Base-by-base conservation (phyloP, 2,113 vertebrate genomes). In the Pithys albifrons region DNA sequence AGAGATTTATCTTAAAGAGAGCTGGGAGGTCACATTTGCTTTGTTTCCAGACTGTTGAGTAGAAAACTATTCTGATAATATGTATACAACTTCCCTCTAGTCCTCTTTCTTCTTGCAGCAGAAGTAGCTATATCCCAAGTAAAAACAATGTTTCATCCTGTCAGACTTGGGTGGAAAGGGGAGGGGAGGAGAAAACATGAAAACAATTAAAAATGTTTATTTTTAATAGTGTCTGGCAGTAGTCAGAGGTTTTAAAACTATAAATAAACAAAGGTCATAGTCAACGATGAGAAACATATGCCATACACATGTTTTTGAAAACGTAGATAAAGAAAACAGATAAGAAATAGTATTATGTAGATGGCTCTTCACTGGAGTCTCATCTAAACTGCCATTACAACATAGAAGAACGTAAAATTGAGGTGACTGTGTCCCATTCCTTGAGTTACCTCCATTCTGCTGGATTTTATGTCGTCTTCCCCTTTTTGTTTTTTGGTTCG, bases 131-230 rank as follows among this genome's bases (percentile, higher is more conserved):
- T 83, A 85, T 74, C 71, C 45, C 71, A 83, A 94, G 91, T 31
- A 95, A 94, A 94, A 97, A 88, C 84, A 97, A 96, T 93, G 77
- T 86, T 96, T 95, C 93, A 96, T 96, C 96, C 96, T 96, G 95
- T 95, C 93, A 94, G 82, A 93, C 82, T 96, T 58, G 69, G 82
- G 87, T 94, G 94, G 90, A 94, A 95, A 96, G 85, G 90, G 95
- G 95, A 83, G 85, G 51, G 75, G 80, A 93, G 66, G 65, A 89
- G 70, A 96, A 96, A 96, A 95, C 84, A 94, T 91, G 95, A 96
- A 95, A 96, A 97, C 95, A 97, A 97, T 96, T 96, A 94, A 96
- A 93, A 93, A 93, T 94, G 97, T 96, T 97, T 97, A 93, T 97
- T 97, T 97, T 96, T 91, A 88, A 96, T 93, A 91, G 86, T 94